Evolutionary conservation across 2,888 invertebrate genomes (phyloP).

Genomic region (Aspidiotus destructor): DNA sequence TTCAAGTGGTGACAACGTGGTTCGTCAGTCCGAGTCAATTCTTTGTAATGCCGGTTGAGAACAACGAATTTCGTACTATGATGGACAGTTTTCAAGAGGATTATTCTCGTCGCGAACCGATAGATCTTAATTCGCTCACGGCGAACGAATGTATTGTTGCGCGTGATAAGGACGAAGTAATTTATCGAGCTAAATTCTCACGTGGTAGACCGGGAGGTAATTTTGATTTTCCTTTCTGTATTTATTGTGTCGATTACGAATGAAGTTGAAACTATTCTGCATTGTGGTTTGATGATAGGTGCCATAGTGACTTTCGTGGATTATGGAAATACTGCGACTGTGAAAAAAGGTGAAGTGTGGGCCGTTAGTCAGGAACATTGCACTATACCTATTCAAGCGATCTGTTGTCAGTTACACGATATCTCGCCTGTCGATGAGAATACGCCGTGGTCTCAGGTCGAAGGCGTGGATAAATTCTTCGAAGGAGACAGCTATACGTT

Average conservation of each 20-base stretch:
- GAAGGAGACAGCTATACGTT: constrained; percentile 52
- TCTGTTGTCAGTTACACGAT: constrained; percentile 56
- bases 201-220: constrained; percentile 24
- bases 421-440: constrained; percentile 48
- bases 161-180: constrained; percentile 56
- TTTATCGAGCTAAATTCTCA: constrained; percentile 58
- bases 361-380: constrained; percentile 53
- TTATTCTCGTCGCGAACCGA: constrained; percentile 48
- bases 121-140: constrained; percentile 43
- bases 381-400: constrained; percentile 59
- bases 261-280: background rate
- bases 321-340: constrained; percentile 61
- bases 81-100: constrained; percentile 61
- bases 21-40: constrained; percentile 64
- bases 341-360: constrained; percentile 39
- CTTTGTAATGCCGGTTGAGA: constrained; percentile 51
- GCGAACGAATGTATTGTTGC: constrained; percentile 59
- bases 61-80: constrained; percentile 52
- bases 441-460: constrained; percentile 50
- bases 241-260: background rate
- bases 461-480: constrained; percentile 52
- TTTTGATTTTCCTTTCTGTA: background rate
- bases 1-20: constrained; percentile 58
- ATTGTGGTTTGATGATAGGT: constrained; percentile 26
- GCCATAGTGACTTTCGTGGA: constrained; percentile 57